Evolutionary conservation across 1,140 invertebrate species (phyloP).

Genomic region (Bombus difficillimus): DNA sequence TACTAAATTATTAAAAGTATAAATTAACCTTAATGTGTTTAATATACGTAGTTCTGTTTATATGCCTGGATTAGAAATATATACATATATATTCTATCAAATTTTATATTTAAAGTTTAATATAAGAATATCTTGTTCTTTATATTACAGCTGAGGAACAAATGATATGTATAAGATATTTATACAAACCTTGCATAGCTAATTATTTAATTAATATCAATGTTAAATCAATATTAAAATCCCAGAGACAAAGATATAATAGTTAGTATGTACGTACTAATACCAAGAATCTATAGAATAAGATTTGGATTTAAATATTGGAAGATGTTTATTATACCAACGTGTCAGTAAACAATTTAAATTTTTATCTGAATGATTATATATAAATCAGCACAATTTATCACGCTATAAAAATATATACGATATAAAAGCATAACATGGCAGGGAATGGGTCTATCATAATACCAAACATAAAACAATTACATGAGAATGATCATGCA

Average conservation of each 20-base stretch:
- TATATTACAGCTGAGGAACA: constrained; percentile 23
- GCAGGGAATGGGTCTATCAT: constrained; percentile 60
- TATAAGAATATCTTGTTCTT: neutral
- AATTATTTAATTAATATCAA: neutral
- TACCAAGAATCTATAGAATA: constrained; percentile 61
- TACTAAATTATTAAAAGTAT: neutral
- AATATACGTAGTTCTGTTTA: neutral
- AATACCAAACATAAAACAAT: constrained; percentile 58
- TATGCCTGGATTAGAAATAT: neutral
- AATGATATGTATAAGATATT: neutral
- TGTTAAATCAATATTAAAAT: neutral
- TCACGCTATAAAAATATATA: constrained; percentile 10
- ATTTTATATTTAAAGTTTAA: neutral
- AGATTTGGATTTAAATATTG: constrained; percentile 76
- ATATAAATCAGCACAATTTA: constrained; percentile 25
- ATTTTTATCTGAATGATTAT: constrained; percentile 1
- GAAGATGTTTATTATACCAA: constrained; percentile 60
- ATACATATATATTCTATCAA: neutral
- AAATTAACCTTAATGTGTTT: neutral
- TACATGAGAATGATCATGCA: constrained; percentile 69
- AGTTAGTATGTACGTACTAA: constrained; percentile 58
- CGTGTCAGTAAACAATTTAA: constrained; percentile 37
- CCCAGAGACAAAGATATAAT: neutral
- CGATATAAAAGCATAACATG: constrained; percentile 63
- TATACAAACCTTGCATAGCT: neutral